These are phyloP conservation scores for Platynereis dumerilii DNA, from an alignment of 2,888 invertebrate species.

Conservation along the genomic window DNA sequence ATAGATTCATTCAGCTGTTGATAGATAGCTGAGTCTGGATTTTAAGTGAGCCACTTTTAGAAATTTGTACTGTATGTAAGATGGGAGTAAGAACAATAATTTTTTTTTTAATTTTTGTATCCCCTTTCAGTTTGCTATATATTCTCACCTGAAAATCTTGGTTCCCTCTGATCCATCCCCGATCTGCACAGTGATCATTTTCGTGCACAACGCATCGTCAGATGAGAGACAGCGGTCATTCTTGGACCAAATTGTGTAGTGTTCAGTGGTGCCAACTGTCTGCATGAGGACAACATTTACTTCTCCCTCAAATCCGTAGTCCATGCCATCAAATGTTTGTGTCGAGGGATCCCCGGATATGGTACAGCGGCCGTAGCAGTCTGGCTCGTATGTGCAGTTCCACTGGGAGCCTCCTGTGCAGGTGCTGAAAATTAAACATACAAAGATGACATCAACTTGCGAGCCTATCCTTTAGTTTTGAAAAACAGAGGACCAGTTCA, in stretches of 20 bases:
- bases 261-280: constrained; percentile 23
- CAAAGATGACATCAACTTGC: background rate
- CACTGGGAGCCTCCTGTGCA: constrained; percentile 34
- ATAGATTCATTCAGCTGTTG: no score
- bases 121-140: no score
- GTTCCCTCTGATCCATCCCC: constrained; percentile 22
- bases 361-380: constrained; percentile 37
- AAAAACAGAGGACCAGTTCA: background rate
- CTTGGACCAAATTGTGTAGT: constrained; percentile 33
- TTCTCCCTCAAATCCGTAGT: constrained; percentile 74
- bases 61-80: no score
- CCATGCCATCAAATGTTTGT: constrained; percentile 85
- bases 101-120: no score
- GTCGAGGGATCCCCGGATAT: constrained; percentile 79
- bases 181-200: constrained; percentile 31
- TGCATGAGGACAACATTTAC: constrained; percentile 38
- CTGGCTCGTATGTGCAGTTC: constrained; percentile 28
- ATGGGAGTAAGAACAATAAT: no score
- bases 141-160: constrained; percentile 12
- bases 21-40: no score
- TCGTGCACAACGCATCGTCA: constrained; percentile 32
- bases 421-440: constrained; percentile 19
- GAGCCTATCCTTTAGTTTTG: background rate
- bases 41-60: no score
- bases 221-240: constrained; percentile 32